Evolutionary conservation across 2,113 vertebrate species (phyloP), one percentile per base, ranked within the genome.

Genomic region (Sinocyclocheilus maitianheensis): DNA sequence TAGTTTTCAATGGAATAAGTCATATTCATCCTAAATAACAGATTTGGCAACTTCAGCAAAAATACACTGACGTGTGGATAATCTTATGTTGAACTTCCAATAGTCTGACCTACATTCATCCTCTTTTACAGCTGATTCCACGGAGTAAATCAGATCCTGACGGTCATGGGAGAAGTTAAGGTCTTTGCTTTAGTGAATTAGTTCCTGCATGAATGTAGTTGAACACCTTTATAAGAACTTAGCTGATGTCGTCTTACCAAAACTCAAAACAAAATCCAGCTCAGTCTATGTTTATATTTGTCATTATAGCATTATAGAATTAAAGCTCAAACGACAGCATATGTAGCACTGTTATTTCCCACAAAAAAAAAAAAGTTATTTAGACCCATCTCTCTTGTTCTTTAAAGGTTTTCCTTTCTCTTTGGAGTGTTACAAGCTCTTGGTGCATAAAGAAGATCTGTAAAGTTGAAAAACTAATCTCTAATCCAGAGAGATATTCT

Each of bases 161-260:
- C 77, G 72, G 12, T 30, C 55, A 65, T 84, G 83, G 18, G 58
- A 65, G 24, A 14, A 46, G 72, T 63, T 37, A 84, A 84, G 81
- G 4, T 55, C 7, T 75, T 87, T 87, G 83, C 77, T 74, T 75
- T 83, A 40, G 30, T 65, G 46, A 71, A 87, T 84, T 13, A 79
- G 37, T 18, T 87, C 80, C 37, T 84, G 43, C 53, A 62, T 85
- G 22, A 81, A 85, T 34, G 30, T 71, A 60, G 81, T 87, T 84
- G 75, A 53, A 55, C 81, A 85, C 51, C 58, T 84, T 58, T 88
- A 67, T 5, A 85, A 71, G 5, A 84, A 71, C n/a, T 72, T 87
- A 8, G 81, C 81, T 12, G 74, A 60, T 22, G n/a, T 84, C 24
- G 51, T 76, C 26, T 87, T 51, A 30, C 30, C 62, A 62, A 84